Evolutionary conservation across 1,140 invertebrate species (phyloP).

Genomic region (Eueides isabella): DNA sequence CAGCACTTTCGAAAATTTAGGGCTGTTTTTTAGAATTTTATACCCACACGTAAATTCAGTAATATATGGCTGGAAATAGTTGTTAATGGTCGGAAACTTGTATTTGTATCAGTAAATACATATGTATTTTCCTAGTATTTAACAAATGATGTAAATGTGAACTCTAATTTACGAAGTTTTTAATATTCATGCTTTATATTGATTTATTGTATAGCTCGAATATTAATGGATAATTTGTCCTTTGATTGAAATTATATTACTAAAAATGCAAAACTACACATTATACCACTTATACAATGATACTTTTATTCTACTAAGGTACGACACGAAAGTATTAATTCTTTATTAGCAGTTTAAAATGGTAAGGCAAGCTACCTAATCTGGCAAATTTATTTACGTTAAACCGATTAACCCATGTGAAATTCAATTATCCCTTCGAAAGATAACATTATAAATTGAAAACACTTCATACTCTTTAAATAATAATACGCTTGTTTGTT

Average conservation of each 20-base stretch:
- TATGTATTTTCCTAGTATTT: background rate
- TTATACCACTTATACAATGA: too few species aligned
- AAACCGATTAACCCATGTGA: background rate
- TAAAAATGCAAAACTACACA: too few species aligned
- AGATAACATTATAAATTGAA: conserved; percentile 10
- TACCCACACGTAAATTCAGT: conserved; percentile 13
- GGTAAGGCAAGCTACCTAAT: background rate
- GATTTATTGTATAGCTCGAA: too few species aligned
- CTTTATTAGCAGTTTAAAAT: background rate
- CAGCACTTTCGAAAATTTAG: conserved; percentile 39
- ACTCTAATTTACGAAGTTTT: background rate
- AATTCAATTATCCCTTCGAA: background rate
- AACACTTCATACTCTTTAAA: background rate
- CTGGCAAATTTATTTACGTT: conserved; percentile 7
- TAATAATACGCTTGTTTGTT: conserved; percentile 1
- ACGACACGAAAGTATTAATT: background rate
- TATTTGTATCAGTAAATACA: background rate
- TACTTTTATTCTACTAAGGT: too few species aligned
- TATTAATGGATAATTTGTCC: too few species aligned
- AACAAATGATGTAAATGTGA: background rate
- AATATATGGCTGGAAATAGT: conserved; percentile 12
- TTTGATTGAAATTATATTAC: too few species aligned
- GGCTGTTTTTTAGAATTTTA: conserved; percentile 26
- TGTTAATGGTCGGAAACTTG: background rate
- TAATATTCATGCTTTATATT: background rate